Evolutionary conservation across 1,140 invertebrate species (phyloP), one percentile per base, ranked within the genome.

Genomic region (Drosophila littoralis): DNA sequence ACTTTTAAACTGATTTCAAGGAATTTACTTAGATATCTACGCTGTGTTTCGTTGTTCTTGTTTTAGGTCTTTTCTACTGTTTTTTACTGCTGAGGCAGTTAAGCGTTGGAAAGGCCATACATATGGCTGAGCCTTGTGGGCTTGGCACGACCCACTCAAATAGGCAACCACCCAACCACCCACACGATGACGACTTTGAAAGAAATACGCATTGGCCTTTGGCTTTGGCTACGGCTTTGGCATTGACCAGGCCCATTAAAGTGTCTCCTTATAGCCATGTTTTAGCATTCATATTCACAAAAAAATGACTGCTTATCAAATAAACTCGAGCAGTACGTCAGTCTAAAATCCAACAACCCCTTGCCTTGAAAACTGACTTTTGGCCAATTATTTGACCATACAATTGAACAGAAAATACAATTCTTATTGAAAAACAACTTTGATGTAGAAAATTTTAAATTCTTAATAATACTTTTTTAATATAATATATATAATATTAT

Each of bases 201-300:
- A 86, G 46, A 81, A 86, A 88, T 77, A 82, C 66, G 55, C 69
- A 70, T 61, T 83, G 81, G 81, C 81, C 81, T 83, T 83, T 82
- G 65, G 76, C 76, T 75, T 42, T 82, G 65, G 79, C 80, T 75
- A 50, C 68, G 60, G 79, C 79, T 65, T 88, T 88, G 79, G 66
- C 73, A 75, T 75, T 75, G 76, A 86, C 74, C 69, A 79, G 76
- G 71, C 61, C 73, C 60, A 79, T 88, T 82, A 79, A 79, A 82
- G 82, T 64, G 66, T 54, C 58, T 82, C 71, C 61, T 79, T 77
- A 80, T 84, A 40, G 63, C 79, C 66, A 68, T 73, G 60, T 65
- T 77, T 83, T 70, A 55, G 38, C 36, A 71, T 61, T 52, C 35
- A 3, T 45, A 12, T 55, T 58, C 9, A 9, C 32, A 51, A 58